Evolutionary conservation across 2,113 vertebrate species (phyloP).

Genomic region (Ursus arctos): DNA sequence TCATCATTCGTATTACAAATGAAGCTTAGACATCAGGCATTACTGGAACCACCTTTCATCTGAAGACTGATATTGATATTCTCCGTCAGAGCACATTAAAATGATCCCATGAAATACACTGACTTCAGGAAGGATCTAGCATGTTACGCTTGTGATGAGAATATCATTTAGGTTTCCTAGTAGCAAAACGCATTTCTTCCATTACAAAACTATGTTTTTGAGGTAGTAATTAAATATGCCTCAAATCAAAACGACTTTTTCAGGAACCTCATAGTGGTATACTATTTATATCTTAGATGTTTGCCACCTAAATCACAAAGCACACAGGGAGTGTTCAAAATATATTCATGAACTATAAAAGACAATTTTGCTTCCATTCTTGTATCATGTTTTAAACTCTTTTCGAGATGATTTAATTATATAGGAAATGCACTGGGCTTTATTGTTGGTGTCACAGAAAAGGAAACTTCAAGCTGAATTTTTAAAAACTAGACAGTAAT

Average conservation of each 20-base stretch:
- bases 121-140: constrained; percentile 66
- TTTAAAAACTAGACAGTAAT: constrained; percentile 58
- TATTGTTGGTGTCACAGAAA: constrained; percentile 21
- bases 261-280: constrained; percentile 53
- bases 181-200: constrained; percentile 70
- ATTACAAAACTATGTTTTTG: constrained; percentile 67
- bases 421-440: neutral
- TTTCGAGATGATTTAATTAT: constrained; percentile 76
- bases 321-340: constrained; percentile 52
- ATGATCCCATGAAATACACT: constrained; percentile 74
- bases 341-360: constrained; percentile 70
- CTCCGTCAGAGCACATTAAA: constrained; percentile 77
- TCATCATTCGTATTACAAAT: constrained; percentile 78
- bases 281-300: constrained; percentile 40
- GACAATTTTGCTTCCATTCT: constrained; percentile 74
- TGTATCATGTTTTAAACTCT: constrained; percentile 61
- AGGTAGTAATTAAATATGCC: constrained; percentile 72
- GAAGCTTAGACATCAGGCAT: constrained; percentile 66
- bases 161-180: constrained; percentile 73
- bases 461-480: constrained; percentile 58
- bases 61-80: constrained; percentile 76
- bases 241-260: constrained; percentile 72
- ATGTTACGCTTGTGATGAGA: constrained; percentile 68
- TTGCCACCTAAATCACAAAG: constrained; percentile 58
- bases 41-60: constrained; percentile 74